Conservation (phyloP, 2,113 vertebrate species). For the Rousettus leschenaultii region DNA sequence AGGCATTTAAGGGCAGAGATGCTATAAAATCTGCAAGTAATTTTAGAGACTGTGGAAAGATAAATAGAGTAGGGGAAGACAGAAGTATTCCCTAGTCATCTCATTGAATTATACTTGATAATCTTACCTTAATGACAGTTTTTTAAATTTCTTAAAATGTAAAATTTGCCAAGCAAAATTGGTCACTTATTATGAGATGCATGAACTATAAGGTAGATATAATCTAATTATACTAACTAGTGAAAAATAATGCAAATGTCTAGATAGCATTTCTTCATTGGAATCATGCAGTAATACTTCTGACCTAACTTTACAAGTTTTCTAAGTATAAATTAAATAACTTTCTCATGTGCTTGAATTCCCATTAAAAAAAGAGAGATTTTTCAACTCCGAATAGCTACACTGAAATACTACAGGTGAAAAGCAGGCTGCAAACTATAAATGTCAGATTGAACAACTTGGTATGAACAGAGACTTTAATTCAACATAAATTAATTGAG, state of each 20-base stretch:
- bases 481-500: neutral
- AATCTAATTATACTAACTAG: neutral
- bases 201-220: neutral
- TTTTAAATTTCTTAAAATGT: neutral
- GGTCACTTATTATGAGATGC: neutral
- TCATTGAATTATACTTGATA: neutral
- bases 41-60: neutral
- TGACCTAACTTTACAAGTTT: neutral
- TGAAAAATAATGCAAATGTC: neutral
- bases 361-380: neutral
- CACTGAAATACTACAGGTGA: neutral
- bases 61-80: neutral
- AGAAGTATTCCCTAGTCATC: neutral
- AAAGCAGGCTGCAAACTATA: neutral
- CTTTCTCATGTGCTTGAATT: neutral
- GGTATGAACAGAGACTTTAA: neutral
- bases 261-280: neutral
- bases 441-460: neutral
- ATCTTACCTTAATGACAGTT: neutral
- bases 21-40: neutral
- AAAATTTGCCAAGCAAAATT: neutral
- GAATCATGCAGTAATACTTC: neutral
- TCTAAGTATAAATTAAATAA: conserved; percentile 1
- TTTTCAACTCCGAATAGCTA: neutral
- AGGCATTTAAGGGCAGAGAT: neutral